phyloP scores from a whole-genome alignment of 2,113 vertebrate genomes.

The Sinocyclocheilus maitianheensis region DNA sequence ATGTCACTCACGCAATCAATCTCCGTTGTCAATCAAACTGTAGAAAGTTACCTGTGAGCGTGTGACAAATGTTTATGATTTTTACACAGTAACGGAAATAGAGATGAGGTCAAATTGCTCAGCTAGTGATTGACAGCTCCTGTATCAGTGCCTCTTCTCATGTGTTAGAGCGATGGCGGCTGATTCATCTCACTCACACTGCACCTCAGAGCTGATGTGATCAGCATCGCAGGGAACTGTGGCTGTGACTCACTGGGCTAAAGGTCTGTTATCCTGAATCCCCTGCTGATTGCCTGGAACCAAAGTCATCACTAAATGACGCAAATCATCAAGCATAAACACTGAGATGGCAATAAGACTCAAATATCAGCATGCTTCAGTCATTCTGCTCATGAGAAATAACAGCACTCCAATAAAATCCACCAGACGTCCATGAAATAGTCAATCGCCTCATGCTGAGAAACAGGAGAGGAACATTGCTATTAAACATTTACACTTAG shows the following conservation, averaged over 20 bases:
- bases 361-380: conserved; percentile 9
- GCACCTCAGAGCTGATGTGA: conserved; percentile 25
- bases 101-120: conserved; percentile 28
- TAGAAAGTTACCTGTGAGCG: neutral
- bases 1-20: conserved; percentile 21
- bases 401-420: conserved; percentile 5
- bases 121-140: neutral
- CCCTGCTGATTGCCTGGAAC: conserved; percentile 33
- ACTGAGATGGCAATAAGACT: conserved; percentile 23
- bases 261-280: conserved; percentile 42
- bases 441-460: neutral
- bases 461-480: neutral
- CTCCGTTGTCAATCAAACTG: conserved; percentile 30
- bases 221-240: conserved; percentile 37
- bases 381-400: conserved; percentile 20
- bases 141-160: neutral
- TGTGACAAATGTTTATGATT: conserved; percentile 36
- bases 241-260: conserved; percentile 41
- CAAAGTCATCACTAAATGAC: conserved; percentile 31
- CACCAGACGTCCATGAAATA: neutral
- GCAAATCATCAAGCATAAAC: conserved; percentile 34
- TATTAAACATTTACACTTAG: conserved; percentile 55
- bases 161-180: conserved; percentile 3
- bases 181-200: conserved; percentile 39
- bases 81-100: conserved; percentile 32